Evolutionary conservation across 1,140 invertebrate genomes (phyloP), one percentile per base, ranked within the genome.

Genomic region (Pemphigus obesinymphae): DNA sequence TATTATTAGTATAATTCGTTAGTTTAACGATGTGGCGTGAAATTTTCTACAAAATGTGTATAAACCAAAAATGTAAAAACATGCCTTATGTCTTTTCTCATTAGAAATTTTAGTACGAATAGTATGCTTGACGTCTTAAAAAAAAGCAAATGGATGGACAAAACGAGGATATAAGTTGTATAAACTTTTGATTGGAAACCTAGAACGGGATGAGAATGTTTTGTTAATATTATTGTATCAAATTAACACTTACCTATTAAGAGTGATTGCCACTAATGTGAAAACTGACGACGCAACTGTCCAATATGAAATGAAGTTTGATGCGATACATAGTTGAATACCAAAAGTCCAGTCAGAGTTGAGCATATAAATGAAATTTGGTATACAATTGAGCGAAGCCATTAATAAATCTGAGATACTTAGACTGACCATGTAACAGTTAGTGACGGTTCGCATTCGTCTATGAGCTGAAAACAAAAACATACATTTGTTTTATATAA

Each of bases 381-480:
- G 97, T 83, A 94, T 92, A 83, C 96, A 96, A 87, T 98, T 98
- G 82, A 97, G 88, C 0, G 94, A 92, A 0, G 96, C 94, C 86
- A 97, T 95, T 88, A 97, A 91, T 20, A 95, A 90, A 87, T 98
- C 96, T 20, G 97, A 95, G 34, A 96, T 90, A 83, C 95, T 96
- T 50, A 98, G 87, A 86, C 98, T 98, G 26, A 97, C 93, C 63
- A 98, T 88, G 87, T 97, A 97, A 87, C 97, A 97, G 88, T 98
- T 98, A 58, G 96, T 98, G 1, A 97, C 95, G 0, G 96, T 97
- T 81, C 96, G 88, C 96, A 98, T 98, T 82, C 95, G 89, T 83
- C 94, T 91, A 87, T 97, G 88, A 75, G 88, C 89, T 88, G 86
- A 31, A 87, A 88, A 68, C 84, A 55, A 50, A 73, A 61, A 61